A percentile compares a stretch with the other conserved stretches of the same genome.
phyloP scores from a whole-genome alignment of 2,888 invertebrate species.

The Resseliella maxima region DNA sequence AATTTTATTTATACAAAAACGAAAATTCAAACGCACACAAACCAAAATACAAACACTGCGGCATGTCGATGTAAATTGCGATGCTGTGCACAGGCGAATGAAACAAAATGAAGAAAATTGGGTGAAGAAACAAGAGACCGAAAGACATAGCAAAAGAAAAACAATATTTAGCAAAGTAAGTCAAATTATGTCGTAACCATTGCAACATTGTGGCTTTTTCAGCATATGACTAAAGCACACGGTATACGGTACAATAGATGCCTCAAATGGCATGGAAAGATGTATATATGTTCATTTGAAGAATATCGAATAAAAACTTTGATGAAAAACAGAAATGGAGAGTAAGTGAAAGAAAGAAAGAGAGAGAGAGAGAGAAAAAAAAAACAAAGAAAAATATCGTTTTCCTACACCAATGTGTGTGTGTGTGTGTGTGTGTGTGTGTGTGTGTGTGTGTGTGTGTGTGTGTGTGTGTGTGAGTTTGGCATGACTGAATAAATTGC shows the following conservation, averaged over 20 bases:
- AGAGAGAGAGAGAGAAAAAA: neutral
- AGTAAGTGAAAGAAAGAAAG: neutral
- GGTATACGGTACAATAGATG: neutral
- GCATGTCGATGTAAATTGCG: neutral
- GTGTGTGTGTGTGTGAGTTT: neutral
- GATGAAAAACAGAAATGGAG: neutral
- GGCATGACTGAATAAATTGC: constrained; percentile 12
- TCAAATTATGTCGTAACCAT: constrained; percentile 18
- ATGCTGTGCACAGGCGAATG: neutral
- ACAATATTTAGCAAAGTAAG: constrained; percentile 1
- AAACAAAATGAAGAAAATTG: neutral
- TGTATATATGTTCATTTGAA: neutral
- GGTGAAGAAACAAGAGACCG: neutral
- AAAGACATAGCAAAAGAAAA: neutral
- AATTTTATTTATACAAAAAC: neutral
- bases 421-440: neutral
- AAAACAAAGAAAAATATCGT: neutral
- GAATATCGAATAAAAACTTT: constrained; percentile 32
- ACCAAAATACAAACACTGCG: neutral
- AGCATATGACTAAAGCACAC: neutral
- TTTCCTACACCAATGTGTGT: neutral
- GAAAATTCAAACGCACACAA: neutral
- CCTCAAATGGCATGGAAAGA: constrained; percentile 15
- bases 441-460: neutral
- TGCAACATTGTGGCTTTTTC: constrained; percentile 23